Evolutionary conservation across 2,113 vertebrate species (phyloP), one percentile per base, ranked within the genome.

Genomic region (Sarotherodon lohbergeri): DNA sequence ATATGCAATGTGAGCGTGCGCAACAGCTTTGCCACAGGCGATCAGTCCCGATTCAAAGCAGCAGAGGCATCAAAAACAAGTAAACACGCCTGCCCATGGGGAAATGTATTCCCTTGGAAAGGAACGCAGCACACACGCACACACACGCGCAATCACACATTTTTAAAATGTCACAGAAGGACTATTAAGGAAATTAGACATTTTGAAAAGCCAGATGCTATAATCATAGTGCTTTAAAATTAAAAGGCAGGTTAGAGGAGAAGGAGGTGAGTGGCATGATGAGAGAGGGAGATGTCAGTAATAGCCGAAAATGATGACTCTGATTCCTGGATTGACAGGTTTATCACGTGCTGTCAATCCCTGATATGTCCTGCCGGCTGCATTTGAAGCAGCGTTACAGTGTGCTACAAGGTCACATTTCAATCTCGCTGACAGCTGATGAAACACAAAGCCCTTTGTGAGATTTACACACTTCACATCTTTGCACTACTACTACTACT

Each of bases 301-400:
- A 76, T 36, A 79, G 87, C 66, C 50, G 48, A 88, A 88, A 89
- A 84, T 39, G 22, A 86, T 80, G 84, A 55, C 61, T 88, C 63
- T 85, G 88, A 92, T 90, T 83, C 39, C 80, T 71, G 80, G 83
- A 89, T 87, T 87, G 88, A 85, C 22, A 7, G 66, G 81, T 86
- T 90, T 91, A 92, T 93, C 87, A 43, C 82, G 17, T 46, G 78
- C 94, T 87, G 91, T 92, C 93, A 92, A 90, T 94, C 93, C 88
- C 88, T 82, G 90, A 91, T 89, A 80, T 89, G 83, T 94, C 88
- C 90, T 91, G 52, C 55, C 41, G 46, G 63, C 86, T 55, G 85
- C 48, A 88, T 86, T 52, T 73, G 68, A 86, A 82, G 86, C 82
- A 82, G 78, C 27, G 17, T 41, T 89, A 83, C 80, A 87, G 34